These are phyloP conservation scores for Lasioglossum calceatum DNA, from an alignment of 2,888 invertebrate species.

Conservation along the genomic window DNA sequence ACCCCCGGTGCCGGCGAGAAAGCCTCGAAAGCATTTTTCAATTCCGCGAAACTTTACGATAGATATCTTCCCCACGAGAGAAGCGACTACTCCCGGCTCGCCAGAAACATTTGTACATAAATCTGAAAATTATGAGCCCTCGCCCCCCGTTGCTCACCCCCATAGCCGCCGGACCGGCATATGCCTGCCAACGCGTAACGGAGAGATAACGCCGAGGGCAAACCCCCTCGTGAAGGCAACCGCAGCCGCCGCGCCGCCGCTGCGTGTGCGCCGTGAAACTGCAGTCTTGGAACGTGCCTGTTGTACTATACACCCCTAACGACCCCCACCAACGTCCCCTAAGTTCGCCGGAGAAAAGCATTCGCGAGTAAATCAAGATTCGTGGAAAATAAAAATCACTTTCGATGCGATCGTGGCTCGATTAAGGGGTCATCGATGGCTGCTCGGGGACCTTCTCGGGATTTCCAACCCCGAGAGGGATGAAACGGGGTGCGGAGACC, in stretches of 20 bases:
- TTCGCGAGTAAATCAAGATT: slow-evolving; percentile 82
- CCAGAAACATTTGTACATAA: slow-evolving; percentile 83
- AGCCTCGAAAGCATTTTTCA: slow-evolving; percentile 82
- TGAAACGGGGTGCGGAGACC: slow-evolving; percentile 1
- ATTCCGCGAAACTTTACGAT: slow-evolving; percentile 83
- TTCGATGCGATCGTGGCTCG: slow-evolving; percentile 81
- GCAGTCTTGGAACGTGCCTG: slow-evolving; percentile 50
- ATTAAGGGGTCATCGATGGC: slow-evolving; percentile 83
- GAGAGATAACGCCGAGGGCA: slow-evolving; percentile 79
- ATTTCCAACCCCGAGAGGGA: not conserved
- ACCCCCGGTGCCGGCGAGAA: slow-evolving; percentile 54
- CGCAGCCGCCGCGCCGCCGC: slow-evolving; percentile 59
- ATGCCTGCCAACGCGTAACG: slow-evolving; percentile 83
- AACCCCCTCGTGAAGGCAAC: slow-evolving; percentile 66
- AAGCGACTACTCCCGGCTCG: slow-evolving; percentile 41
- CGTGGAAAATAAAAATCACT: slow-evolving; percentile 84
- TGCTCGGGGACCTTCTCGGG: slow-evolving; percentile 75
- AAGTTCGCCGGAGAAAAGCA: slow-evolving; percentile 23
- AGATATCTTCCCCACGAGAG: slow-evolving; percentile 76
- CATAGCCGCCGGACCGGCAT: slow-evolving; percentile 70
- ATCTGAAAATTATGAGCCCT: slow-evolving; percentile 83
- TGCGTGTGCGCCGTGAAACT: slow-evolving; percentile 54
- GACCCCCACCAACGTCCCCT: not conserved
- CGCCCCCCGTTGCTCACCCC: slow-evolving; percentile 50
- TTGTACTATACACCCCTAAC: not conserved